Evolutionary conservation across 2,797 vertebrate genomes (phyloP).

Genomic region (Falco cherrug): DNA sequence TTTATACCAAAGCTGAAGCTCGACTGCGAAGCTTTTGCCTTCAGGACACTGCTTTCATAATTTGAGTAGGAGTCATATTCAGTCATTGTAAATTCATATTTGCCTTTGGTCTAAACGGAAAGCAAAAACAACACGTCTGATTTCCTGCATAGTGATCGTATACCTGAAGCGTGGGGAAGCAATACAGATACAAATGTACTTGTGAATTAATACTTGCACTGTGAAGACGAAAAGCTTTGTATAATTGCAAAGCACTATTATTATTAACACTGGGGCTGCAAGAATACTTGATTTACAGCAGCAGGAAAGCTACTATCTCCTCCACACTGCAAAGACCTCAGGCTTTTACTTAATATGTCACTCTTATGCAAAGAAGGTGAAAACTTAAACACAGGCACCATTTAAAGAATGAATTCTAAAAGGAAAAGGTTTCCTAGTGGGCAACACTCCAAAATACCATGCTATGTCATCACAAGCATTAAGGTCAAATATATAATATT

Average conservation of each 20-base stretch:
- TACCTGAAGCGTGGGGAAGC: conserved; percentile 44
- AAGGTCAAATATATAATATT: background rate
- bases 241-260: conserved; percentile 57
- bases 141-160: conserved; percentile 20
- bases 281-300: conserved; percentile 36
- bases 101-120: conserved; percentile 86
- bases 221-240: conserved; percentile 61
- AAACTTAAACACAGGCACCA: background rate
- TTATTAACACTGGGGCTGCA: conserved; percentile 38
- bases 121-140: conserved; percentile 47
- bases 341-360: conserved; percentile 15
- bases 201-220: conserved; percentile 61
- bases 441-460: background rate
- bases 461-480: background rate
- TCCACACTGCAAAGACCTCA: background rate
- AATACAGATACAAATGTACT: conserved; percentile 7
- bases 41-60: conserved; percentile 74
- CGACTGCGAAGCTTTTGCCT: conserved; percentile 1
- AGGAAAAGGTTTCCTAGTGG: background rate
- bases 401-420: background rate
- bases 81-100: conserved; percentile 83
- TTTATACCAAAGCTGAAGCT: conserved; percentile 74
- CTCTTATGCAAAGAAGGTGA: conserved; percentile 2
- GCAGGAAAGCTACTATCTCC: conserved; percentile 29
- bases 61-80: conserved; percentile 83